Percentiles rank a stretch among this genome's conserved stretches.
These are phyloP conservation scores for Pseudorectes ferrugineus DNA, from an alignment of 2,113 vertebrate genomes.

Conservation along the genomic window DNA sequence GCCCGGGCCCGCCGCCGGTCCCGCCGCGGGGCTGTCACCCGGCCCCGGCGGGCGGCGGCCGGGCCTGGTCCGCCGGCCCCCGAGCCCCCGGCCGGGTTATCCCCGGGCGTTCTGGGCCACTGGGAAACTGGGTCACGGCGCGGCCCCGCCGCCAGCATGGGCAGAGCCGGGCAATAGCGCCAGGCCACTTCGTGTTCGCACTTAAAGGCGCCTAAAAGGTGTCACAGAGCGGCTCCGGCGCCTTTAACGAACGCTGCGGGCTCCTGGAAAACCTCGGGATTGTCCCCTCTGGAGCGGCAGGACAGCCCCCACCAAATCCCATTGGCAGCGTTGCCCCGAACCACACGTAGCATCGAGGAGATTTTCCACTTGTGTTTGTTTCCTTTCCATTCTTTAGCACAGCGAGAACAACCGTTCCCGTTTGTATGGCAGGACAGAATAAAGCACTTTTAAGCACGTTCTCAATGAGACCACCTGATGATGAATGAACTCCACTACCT, in stretches of 20 bases:
- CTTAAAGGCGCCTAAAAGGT: neutral
- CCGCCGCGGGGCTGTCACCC: too few relatives aligned
- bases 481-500: neutral
- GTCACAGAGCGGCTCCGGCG: neutral
- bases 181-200: rapidly evolving
- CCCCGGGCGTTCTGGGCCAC: neutral
- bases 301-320: rapidly evolving
- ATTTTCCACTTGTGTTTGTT: neutral
- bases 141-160: neutral
- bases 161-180: rapidly evolving
- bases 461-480: neutral
- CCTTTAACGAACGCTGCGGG: rapidly evolving
- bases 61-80: neutral
- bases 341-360: rapidly evolving
- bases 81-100: neutral
- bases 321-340: rapidly evolving
- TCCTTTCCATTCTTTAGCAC: neutral
- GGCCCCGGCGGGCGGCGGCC: too few relatives aligned
- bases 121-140: conserved; percentile 54
- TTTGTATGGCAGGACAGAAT: neutral
- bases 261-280: neutral
- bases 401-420: rapidly evolving
- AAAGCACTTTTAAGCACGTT: neutral
- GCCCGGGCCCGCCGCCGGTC: too few relatives aligned
- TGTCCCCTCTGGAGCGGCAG: neutral